Evolutionary conservation across 2,888 invertebrate species (phyloP).

Genomic region (Patella ulyssiponensis): DNA sequence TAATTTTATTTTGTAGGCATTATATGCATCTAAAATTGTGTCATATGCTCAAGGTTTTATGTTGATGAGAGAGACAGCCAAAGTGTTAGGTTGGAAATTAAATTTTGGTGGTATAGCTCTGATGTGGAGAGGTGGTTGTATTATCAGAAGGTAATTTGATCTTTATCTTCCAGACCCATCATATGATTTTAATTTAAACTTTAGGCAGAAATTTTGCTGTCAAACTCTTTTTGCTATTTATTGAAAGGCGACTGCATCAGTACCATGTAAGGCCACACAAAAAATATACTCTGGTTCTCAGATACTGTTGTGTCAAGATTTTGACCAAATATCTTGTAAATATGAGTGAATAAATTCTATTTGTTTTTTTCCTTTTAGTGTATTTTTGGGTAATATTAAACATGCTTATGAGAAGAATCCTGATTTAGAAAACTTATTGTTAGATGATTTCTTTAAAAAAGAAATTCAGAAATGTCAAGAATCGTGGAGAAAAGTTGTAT

Average conservation of each 20-base stretch:
- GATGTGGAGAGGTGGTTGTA: slow-evolving; percentile 99
- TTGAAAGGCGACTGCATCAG: no score
- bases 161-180: not conserved
- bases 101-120: slow-evolving; percentile 98
- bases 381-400: slow-evolving; percentile 92
- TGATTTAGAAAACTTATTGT: slow-evolving; percentile 85
- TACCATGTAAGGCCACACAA: no score
- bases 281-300: no score
- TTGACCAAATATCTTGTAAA: no score
- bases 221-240: not conserved
- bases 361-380: slow-evolving; percentile 74
- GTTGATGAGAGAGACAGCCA: slow-evolving; percentile 93
- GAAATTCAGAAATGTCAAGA: slow-evolving; percentile 86
- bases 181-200: not conserved
- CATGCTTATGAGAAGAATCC: slow-evolving; percentile 92
- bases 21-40: slow-evolving; percentile 98
- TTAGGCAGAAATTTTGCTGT: not conserved
- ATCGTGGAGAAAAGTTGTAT: slow-evolving; percentile 89
- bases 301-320: no score
- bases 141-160: slow-evolving; percentile 84
- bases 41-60: slow-evolving; percentile 97
- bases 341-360: no score
- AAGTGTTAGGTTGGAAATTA: slow-evolving; percentile 91
- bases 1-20: slow-evolving; percentile 77
- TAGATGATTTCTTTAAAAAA: slow-evolving; percentile 91